phyloP scores from a whole-genome alignment of 1,140 invertebrate genomes.

The Drosophila murphyi region DNA sequence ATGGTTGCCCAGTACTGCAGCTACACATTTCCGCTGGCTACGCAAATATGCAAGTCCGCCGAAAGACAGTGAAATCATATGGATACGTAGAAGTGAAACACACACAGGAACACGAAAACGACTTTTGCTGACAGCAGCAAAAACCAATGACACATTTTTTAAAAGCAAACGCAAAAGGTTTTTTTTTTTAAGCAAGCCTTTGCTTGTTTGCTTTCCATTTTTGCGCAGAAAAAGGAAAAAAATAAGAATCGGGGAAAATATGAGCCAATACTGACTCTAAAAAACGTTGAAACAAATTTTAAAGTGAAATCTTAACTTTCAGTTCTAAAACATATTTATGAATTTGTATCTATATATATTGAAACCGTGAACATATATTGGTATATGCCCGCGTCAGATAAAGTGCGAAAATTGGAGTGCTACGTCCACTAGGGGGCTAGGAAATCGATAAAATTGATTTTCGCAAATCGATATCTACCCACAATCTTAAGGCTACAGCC shows the following conservation, averaged over 20 bases:
- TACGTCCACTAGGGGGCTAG: no score
- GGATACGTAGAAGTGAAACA: neutral
- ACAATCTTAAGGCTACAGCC: no score
- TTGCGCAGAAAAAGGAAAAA: neutral
- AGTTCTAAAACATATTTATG: no score
- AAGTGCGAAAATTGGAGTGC: no score
- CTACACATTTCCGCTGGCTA: conserved; percentile 17
- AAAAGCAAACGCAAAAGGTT: conserved; percentile 8
- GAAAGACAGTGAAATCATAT: conserved; percentile 14
- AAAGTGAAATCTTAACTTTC: neutral
- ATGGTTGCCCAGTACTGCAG: neutral
- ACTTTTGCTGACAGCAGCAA: conserved; percentile 30
- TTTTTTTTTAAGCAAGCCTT: neutral
- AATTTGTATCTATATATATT: no score
- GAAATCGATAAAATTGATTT: no score
- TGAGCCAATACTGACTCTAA: neutral
- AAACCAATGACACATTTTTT: conserved; percentile 15
- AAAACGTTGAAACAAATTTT: neutral
- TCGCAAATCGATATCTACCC: no score
- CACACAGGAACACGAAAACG: neutral
- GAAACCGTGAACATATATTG: no score
- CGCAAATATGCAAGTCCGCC: conserved; percentile 15
- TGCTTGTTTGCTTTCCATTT: neutral
- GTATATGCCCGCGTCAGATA: no score
- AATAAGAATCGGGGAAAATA: neutral